A percentile compares a stretch with the other conserved stretches of the same genome.
These are phyloP conservation scores for Sarcophaga subvicina DNA, from an alignment of 2,888 invertebrate species.

Conservation along the genomic window DNA sequence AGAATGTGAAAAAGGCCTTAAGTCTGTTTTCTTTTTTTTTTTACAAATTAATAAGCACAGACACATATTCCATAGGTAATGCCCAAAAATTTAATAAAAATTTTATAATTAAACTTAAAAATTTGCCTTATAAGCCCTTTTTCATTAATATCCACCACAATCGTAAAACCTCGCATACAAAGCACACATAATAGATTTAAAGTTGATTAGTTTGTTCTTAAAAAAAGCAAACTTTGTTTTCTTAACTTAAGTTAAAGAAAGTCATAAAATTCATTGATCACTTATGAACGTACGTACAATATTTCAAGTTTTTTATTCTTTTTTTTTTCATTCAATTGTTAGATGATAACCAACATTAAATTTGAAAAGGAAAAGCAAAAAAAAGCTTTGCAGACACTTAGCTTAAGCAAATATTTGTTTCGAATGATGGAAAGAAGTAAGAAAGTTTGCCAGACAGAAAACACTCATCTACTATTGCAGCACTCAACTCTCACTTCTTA, in stretches of 20 bases:
- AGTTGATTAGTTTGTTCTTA: slow-evolving; percentile 32
- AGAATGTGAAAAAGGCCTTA: not conserved
- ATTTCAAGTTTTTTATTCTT: not conserved
- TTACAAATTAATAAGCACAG: no score
- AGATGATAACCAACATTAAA: not conserved
- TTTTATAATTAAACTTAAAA: no score
- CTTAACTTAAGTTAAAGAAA: slow-evolving; percentile 22
- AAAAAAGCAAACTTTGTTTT: slow-evolving; percentile 31
- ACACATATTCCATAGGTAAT: not conserved
- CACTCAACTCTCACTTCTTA: not conserved
- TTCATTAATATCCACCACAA: no score
- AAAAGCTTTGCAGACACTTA: not conserved
- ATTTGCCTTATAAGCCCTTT: no score
- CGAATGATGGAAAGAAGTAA: not conserved
- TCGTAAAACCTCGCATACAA: no score
- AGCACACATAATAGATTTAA: not conserved
- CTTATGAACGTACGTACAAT: not conserved
- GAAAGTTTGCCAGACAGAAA: not conserved
- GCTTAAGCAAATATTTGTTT: not conserved
- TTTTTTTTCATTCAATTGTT: not conserved
- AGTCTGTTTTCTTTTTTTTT: not conserved
- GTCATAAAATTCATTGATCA: slow-evolving; percentile 44
- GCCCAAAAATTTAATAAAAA: no score
- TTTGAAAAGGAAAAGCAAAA: not conserved
- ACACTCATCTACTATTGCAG: not conserved